These are phyloP conservation scores for Sinohyriopsis cumingii DNA, from an alignment of 2,888 invertebrate genomes.

Conservation along the genomic window DNA sequence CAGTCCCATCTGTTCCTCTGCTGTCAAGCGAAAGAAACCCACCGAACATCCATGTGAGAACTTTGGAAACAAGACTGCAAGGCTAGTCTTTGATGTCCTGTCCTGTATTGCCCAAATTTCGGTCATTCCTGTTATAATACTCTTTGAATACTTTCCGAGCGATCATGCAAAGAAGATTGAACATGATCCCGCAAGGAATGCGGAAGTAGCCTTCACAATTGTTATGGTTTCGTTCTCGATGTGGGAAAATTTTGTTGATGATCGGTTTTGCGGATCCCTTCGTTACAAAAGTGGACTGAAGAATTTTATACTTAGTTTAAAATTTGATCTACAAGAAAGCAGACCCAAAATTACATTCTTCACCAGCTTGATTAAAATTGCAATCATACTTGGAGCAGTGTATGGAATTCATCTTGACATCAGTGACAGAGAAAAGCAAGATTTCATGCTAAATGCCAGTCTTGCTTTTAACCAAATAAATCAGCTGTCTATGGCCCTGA, in stretches of 20 bases:
- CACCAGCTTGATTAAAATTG: slow-evolving; percentile 37
- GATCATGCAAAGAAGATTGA: slow-evolving; percentile 14
- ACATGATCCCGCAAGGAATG: slow-evolving; percentile 8
- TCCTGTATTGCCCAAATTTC: slow-evolving; percentile 38
- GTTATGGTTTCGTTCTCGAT: slow-evolving; percentile 51
- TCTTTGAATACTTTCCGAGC: slow-evolving; percentile 22
- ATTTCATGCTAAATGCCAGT: no score
- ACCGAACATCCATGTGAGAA: background rate
- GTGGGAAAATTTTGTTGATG: slow-evolving; percentile 64
- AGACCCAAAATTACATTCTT: slow-evolving; percentile 30
- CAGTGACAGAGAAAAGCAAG: no score
- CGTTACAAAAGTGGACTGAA: slow-evolving; percentile 16
- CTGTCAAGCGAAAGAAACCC: slow-evolving; percentile 3
- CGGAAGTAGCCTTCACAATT: slow-evolving; percentile 36
- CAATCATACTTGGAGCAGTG: no score
- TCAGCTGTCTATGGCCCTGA: slow-evolving; percentile 10
- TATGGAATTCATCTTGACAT: no score
- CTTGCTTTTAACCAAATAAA: slow-evolving; percentile 15
- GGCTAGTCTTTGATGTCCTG: slow-evolving; percentile 27
- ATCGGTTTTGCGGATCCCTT: slow-evolving; percentile 38
- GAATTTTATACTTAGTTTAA: slow-evolving; percentile 28
- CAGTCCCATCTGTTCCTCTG: slow-evolving; percentile 45
- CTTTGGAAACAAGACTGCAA: slow-evolving; percentile 1
- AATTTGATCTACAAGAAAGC: slow-evolving; percentile 44
- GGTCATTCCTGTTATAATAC: slow-evolving; percentile 42